phyloP scores from a whole-genome alignment of 2,113 vertebrate genomes.

The Carollia perspicillata region DNA sequence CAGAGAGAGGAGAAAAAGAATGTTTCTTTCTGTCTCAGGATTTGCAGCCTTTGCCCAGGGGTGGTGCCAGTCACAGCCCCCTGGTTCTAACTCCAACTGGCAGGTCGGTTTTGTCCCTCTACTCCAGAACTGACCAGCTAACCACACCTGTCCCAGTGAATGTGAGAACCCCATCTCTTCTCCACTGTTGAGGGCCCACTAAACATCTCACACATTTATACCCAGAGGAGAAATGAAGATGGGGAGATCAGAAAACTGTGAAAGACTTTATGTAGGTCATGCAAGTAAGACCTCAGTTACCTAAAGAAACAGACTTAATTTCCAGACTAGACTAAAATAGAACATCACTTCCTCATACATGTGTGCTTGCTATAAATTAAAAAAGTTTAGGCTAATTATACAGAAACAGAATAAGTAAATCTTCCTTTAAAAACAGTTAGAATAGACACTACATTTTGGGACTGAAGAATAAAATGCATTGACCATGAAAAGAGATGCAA shows the following conservation, averaged over 20 bases:
- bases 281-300: background rate
- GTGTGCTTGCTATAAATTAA: background rate
- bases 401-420: background rate
- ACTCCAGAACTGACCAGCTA: background rate
- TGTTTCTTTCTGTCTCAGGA: background rate
- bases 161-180: background rate
- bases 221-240: background rate
- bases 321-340: background rate
- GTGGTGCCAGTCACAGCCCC: background rate
- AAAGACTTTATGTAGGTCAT: background rate
- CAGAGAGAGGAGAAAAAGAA: background rate
- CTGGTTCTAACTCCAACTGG: background rate
- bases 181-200: background rate
- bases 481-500: background rate
- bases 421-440: background rate
- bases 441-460: background rate
- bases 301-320: background rate
- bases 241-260: background rate
- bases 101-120: background rate
- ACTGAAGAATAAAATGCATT: background rate
- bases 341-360: background rate
- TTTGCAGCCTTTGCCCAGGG: background rate
- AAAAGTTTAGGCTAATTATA: background rate
- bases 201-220: rapidly evolving
- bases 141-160: background rate